Evolutionary conservation across 2,797 vertebrate species (phyloP), one percentile per base, ranked within the genome.

Genomic region (Thaleichthys pacificus): DNA sequence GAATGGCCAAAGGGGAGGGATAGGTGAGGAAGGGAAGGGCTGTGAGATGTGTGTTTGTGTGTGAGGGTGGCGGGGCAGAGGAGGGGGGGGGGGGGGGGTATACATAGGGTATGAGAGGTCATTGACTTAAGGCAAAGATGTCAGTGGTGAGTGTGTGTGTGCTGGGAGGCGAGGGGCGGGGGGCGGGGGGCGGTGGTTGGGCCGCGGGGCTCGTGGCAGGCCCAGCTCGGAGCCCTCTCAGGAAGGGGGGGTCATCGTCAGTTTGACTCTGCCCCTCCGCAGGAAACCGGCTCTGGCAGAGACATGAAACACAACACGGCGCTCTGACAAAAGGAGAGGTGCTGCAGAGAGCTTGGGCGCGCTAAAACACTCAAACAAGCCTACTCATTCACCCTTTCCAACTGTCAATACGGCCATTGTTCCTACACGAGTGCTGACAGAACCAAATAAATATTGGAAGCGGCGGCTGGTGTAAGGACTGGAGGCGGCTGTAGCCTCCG

Each of bases 291-390:
- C 92, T 95, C 93, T 94, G 93, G 93, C 93, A 93, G 93, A 95
- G 94, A 94, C 96, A 96, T 96, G 94, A 95, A 95, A 95, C 94
- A 95, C 95, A 96, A 95, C 95, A 92, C 93, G 87, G 86, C 81
- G 84, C 86, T 91, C 90, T 92, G 74, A 86, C 87, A 85, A 88
- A 90, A 47, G 42, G 87, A 86, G 74, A 84, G 84, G 83, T 85
- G 80, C 86, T 74, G 80, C 85, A 86, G 74, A 82, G 84, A 89
- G 91, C 76, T 81, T 83, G 89, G 91, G 84, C 76, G 74, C 68
- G 85, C 84, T 91, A 86, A 89, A 91, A 91, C 76, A 88, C 84
- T 91, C 80, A 88, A 93, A 91, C 88, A 91, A 82, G 81, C 75
- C 6, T 54, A 71, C 86, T 84, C 70, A 81, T 89, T 90, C 80